These are phyloP conservation scores for Cosmopolites sordidus DNA, from an alignment of 2,888 invertebrate species.

Conservation along the genomic window DNA sequence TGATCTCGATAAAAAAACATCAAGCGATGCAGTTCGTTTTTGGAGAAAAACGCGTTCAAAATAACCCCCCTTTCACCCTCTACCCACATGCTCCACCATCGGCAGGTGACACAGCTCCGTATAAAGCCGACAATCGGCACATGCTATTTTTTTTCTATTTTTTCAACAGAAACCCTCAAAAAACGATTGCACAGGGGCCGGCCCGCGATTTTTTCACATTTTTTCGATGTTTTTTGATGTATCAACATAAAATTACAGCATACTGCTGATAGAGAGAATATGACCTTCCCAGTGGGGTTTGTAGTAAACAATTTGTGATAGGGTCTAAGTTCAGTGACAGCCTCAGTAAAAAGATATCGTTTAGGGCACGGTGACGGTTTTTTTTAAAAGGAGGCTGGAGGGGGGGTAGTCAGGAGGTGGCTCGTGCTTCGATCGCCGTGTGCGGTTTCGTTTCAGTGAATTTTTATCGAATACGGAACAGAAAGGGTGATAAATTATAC, in stretches of 20 bases:
- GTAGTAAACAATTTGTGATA: conserved; percentile 17
- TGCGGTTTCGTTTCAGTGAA: conserved; percentile 21
- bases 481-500: conserved; percentile 20
- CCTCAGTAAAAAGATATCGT: conserved; percentile 21
- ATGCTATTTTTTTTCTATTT: conserved; percentile 23
- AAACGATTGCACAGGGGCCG: conserved; percentile 22
- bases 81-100: neutral
- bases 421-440: conserved; percentile 19
- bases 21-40: conserved; percentile 14
- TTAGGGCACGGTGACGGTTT: conserved; percentile 15
- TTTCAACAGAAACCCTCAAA: conserved; percentile 20
- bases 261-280: conserved; percentile 1
- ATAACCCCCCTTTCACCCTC: conserved; percentile 11
- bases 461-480: conserved; percentile 11
- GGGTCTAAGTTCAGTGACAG: conserved; percentile 18
- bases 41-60: conserved; percentile 8
- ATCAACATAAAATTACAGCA: conserved; percentile 14
- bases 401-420: neutral
- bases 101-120: conserved; percentile 23
- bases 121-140: conserved; percentile 25
- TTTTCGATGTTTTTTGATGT: conserved; percentile 19
- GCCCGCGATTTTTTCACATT: conserved; percentile 24
- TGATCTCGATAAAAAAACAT: conserved; percentile 20
- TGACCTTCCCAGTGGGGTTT: conserved; percentile 13
- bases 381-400: conserved; percentile 14